Conservation (phyloP, 2,113 vertebrate genomes). For the Petromus typicus region DNA sequence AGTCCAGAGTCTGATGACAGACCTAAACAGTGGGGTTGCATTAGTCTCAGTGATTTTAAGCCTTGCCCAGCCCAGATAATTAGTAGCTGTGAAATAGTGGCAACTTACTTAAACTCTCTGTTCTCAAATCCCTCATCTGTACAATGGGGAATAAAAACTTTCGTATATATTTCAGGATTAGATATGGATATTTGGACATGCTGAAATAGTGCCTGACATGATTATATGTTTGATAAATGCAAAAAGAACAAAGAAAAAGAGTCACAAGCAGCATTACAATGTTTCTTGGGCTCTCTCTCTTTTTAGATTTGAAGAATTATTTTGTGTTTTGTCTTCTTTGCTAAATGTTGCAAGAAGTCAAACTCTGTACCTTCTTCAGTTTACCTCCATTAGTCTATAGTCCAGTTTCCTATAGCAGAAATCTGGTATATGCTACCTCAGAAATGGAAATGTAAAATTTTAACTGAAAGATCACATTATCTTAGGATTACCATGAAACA, state of each 20-base stretch:
- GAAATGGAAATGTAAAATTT: constrained; percentile 28
- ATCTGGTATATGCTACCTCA: not conserved
- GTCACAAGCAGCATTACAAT: not conserved
- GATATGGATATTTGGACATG: constrained; percentile 31
- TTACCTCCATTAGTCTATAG: not conserved
- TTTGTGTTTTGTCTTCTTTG: constrained; percentile 4
- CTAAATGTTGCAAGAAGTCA: not conserved
- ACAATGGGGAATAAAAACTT: constrained; percentile 10
- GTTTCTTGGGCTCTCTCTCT: not conserved
- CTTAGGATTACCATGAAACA: not conserved
- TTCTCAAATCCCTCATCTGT: not conserved
- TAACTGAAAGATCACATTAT: not conserved
- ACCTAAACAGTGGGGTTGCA: not conserved
- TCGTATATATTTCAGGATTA: constrained; percentile 10
- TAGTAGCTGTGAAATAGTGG: not conserved
- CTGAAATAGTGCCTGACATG: not conserved
- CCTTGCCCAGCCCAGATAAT: not conserved
- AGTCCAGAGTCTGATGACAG: not conserved
- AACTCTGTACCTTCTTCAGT: not conserved
- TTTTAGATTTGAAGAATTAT: not conserved
- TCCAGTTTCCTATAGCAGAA: constrained; percentile 3
- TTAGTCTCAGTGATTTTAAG: not conserved
- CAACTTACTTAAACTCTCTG: not conserved
- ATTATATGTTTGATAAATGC: constrained; percentile 3
- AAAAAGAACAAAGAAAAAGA: not conserved